phyloP scores from a whole-genome alignment of 1,140 invertebrate genomes.

The Probaryconus sp. region DNA sequence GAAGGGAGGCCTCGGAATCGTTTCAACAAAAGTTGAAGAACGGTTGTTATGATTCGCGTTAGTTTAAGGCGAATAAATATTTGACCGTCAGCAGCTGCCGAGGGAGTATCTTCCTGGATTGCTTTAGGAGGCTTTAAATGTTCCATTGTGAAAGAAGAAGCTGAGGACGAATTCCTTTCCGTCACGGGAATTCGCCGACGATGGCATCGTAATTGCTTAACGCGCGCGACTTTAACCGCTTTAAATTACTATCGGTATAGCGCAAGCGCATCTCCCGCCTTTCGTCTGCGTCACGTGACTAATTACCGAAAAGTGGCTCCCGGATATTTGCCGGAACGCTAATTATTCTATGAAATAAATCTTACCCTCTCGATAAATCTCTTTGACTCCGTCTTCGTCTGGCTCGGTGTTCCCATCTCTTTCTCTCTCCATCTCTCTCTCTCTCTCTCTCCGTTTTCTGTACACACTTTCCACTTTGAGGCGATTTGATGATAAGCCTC shows the following conservation, averaged over 20 bases:
- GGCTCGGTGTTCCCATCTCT: no score
- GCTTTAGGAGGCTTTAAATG: slow-evolving; percentile 33
- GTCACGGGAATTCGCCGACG: slow-evolving; percentile 49
- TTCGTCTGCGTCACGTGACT: slow-evolving; percentile 25
- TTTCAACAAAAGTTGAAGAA: no score
- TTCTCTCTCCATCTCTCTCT: no score
- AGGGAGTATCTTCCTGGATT: slow-evolving; percentile 51
- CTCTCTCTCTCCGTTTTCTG: slow-evolving; percentile 29
- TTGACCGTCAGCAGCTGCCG: slow-evolving; percentile 30
- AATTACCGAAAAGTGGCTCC: slow-evolving; percentile 31
- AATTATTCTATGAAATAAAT: slow-evolving; percentile 22
- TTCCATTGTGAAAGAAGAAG: no score
- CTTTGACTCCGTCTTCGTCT: no score
- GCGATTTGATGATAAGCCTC: not conserved
- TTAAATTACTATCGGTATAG: slow-evolving; percentile 37
- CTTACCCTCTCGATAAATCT: no score
- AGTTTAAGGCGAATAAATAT: slow-evolving; percentile 33
- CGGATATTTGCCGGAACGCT: slow-evolving; percentile 17
- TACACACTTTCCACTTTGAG: no score
- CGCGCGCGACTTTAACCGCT: slow-evolving; percentile 46
- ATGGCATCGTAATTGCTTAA: slow-evolving; percentile 51
- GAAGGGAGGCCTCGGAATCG: no score
- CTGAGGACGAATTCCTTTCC: slow-evolving; percentile 43
- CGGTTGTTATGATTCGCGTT: no score
- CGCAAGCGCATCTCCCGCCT: slow-evolving; percentile 12